Conservation (phyloP, 2,113 vertebrate genomes). For the Psilopsiagon aymara region DNA sequence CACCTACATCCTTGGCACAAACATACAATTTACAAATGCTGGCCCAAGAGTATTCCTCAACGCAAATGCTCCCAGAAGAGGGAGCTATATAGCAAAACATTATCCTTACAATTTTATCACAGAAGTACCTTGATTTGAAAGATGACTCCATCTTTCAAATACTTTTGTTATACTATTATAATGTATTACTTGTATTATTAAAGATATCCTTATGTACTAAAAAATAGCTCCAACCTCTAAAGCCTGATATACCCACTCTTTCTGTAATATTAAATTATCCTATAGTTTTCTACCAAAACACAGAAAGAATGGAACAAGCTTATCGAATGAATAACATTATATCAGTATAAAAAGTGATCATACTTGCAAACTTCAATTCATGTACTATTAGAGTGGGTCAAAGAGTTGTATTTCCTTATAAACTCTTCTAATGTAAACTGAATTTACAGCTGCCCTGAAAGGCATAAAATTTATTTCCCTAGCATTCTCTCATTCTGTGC, state of each 20-base stretch:
- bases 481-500: neutral
- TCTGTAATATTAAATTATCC: neutral
- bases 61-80: conserved; percentile 44
- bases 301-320: neutral
- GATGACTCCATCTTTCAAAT: neutral
- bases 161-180: neutral
- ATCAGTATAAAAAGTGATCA: neutral
- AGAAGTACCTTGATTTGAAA: neutral
- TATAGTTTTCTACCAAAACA: neutral
- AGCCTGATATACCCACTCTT: neutral
- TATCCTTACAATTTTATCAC: neutral
- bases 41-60: neutral
- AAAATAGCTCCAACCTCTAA: neutral
- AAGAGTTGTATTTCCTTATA: neutral
- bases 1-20: neutral
- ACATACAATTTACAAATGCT: neutral
- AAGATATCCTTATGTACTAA: neutral
- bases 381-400: neutral
- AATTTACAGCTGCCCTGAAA: neutral
- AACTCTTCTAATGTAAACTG: neutral
- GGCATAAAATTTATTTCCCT: neutral
- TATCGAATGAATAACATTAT: neutral
- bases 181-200: neutral
- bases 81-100: conserved; percentile 48
- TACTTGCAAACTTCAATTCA: neutral